These are phyloP conservation scores for Drosophila anceps DNA, from an alignment of 2,888 invertebrate genomes.

Conservation along the genomic window DNA sequence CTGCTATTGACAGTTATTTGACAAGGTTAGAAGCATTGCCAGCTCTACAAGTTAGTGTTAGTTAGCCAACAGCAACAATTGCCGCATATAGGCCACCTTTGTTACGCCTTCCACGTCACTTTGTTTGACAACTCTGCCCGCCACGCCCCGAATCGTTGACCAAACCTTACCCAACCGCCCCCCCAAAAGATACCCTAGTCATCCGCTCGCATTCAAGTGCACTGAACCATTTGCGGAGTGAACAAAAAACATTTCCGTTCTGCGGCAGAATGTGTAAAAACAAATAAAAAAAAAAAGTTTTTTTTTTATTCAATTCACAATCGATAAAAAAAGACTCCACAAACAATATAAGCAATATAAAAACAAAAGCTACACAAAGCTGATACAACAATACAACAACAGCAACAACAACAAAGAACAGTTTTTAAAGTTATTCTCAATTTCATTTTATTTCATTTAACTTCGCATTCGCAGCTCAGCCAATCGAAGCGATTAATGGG, in stretches of 20 bases:
- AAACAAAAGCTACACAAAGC: conserved; percentile 21
- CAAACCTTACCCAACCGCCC: not conserved
- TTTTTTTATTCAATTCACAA: conserved; percentile 29
- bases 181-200: not conserved
- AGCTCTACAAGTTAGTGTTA: conserved; percentile 7
- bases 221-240: conserved; percentile 75
- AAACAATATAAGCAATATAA: conserved; percentile 3
- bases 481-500: conserved; percentile 55
- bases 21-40: not conserved
- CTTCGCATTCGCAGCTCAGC: conserved; percentile 24
- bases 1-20: conserved; percentile 5
- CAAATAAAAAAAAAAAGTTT: conserved; percentile 44
- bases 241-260: conserved; percentile 73
- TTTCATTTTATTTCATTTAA: conserved; percentile 51
- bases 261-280: conserved; percentile 69
- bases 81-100: conserved; percentile 20
- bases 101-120: not conserved
- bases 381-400: too few species aligned
- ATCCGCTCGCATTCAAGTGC: conserved; percentile 70
- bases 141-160: conserved; percentile 41
- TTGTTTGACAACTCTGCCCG: conserved; percentile 72
- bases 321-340: conserved; percentile 33
- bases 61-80: conserved; percentile 19
- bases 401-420: conserved; percentile 24
- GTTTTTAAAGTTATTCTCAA: conserved; percentile 40